These are phyloP conservation scores for Cotesia typhae DNA, from an alignment of 1,140 invertebrate genomes.

Conservation along the genomic window DNA sequence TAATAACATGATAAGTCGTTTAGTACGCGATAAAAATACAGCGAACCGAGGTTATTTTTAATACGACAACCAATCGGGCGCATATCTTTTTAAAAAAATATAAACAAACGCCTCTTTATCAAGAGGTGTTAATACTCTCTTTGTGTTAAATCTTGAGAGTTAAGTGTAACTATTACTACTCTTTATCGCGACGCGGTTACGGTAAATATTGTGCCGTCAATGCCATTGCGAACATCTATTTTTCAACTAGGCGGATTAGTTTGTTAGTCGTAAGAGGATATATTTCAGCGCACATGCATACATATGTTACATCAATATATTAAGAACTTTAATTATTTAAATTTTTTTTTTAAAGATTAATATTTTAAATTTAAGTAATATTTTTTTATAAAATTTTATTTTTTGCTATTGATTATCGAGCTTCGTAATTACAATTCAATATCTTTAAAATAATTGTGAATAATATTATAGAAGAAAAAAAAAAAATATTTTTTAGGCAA, in stretches of 20 bases:
- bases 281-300: constrained; percentile 37
- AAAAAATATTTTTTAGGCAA: no score
- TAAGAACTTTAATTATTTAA: neutral
- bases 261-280: constrained; percentile 33
- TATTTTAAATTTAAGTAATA: no score
- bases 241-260: constrained; percentile 33
- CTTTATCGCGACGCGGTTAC: constrained; percentile 1
- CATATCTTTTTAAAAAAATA: constrained; percentile 33
- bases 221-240: constrained; percentile 25
- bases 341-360: no score
- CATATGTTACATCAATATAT: constrained; percentile 14
- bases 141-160: neutral
- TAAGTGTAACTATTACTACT: neutral
- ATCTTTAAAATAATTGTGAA: no score
- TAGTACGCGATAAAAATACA: constrained; percentile 36
- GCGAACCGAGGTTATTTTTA: constrained; percentile 67
- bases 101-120: neutral
- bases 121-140: constrained; percentile 13
- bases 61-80: constrained; percentile 67
- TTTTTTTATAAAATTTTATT: no score
- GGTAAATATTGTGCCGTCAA: neutral
- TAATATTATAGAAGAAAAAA: no score
- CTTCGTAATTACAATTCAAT: no score
- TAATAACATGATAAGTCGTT: constrained; percentile 22
- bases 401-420: no score